These are phyloP conservation scores for Drosophila fulvimacula DNA, from an alignment of 2,888 invertebrate species.

Conservation along the genomic window DNA sequence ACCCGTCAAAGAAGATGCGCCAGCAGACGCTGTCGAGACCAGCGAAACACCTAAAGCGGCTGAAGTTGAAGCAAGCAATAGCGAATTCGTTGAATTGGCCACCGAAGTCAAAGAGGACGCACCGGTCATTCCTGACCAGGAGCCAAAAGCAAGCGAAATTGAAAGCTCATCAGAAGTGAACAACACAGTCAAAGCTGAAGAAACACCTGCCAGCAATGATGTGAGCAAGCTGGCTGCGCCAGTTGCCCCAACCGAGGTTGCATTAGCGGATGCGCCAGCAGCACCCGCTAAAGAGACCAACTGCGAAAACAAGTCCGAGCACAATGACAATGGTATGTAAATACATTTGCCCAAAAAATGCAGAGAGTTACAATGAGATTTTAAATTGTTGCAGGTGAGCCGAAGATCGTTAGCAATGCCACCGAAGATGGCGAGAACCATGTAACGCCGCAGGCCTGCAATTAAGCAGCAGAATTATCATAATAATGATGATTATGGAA, in stretches of 20 bases:
- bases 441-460: slow-evolving; percentile 83
- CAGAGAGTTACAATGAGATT: neutral
- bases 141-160: slow-evolving; percentile 20
- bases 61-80: slow-evolving; percentile 42
- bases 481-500: slow-evolving; percentile 39
- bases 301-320: slow-evolving; percentile 68
- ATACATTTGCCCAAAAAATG: neutral
- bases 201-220: slow-evolving; percentile 47
- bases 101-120: slow-evolving; percentile 46
- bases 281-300: slow-evolving; percentile 52
- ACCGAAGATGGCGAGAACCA: slow-evolving; percentile 72
- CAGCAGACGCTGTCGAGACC: slow-evolving; percentile 18
- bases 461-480: slow-evolving; percentile 59
- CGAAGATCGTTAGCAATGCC: slow-evolving; percentile 81
- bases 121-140: slow-evolving; percentile 28
- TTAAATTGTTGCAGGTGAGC: slow-evolving; percentile 74
- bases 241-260: slow-evolving; percentile 29
- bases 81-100: slow-evolving; percentile 40
- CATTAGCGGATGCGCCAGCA: slow-evolving; percentile 40
- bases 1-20: slow-evolving; percentile 31
- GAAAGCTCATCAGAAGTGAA: slow-evolving; percentile 37
- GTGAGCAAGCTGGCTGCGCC: slow-evolving; percentile 45
- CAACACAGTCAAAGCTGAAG: slow-evolving; percentile 21
- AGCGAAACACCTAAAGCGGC: slow-evolving; percentile 19
- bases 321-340: slow-evolving; percentile 74